These are phyloP conservation scores for Tetramorium bicarinatum DNA, from an alignment of 2,888 invertebrate genomes.

Conservation along the genomic window DNA sequence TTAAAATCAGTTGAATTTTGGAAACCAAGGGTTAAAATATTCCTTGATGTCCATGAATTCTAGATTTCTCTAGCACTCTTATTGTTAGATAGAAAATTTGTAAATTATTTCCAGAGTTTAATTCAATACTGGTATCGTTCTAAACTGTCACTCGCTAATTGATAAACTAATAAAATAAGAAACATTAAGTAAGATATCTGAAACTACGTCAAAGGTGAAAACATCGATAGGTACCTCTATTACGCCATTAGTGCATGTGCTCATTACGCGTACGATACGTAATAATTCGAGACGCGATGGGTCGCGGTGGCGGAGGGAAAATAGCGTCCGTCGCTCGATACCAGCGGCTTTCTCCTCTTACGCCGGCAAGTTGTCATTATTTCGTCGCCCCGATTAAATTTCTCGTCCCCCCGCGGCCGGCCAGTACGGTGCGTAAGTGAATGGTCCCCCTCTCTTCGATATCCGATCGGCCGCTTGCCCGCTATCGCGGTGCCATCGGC, in stretches of 20 bases:
- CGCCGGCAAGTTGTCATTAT: constrained; percentile 66
- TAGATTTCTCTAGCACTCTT: background rate
- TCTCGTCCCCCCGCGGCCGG: constrained; percentile 40
- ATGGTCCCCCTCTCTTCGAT: constrained; percentile 28
- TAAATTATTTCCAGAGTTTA: background rate
- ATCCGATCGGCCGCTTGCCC: constrained; percentile 24
- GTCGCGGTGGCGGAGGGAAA: constrained; percentile 47
- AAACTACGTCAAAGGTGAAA: constrained; percentile 42
- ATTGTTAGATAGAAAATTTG: background rate
- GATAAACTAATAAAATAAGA: background rate
- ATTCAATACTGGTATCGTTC: background rate
- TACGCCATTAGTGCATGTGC: constrained; percentile 35
- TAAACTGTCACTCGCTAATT: background rate
- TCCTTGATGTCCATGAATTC: background rate
- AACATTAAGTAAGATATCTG: background rate
- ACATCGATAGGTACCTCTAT: constrained; percentile 50
- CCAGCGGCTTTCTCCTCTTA: constrained; percentile 64
- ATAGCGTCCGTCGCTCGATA: constrained; percentile 24
- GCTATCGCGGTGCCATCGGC: constrained; percentile 66
- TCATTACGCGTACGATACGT: constrained; percentile 57
- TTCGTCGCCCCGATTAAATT: constrained; percentile 67
- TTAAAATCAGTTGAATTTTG: background rate
- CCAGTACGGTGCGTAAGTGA: constrained; percentile 42
- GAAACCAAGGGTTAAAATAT: background rate
- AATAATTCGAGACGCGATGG: constrained; percentile 65